Evolutionary conservation across 2,888 invertebrate species (phyloP).

Genomic region (Melinopterus prodromus): DNA sequence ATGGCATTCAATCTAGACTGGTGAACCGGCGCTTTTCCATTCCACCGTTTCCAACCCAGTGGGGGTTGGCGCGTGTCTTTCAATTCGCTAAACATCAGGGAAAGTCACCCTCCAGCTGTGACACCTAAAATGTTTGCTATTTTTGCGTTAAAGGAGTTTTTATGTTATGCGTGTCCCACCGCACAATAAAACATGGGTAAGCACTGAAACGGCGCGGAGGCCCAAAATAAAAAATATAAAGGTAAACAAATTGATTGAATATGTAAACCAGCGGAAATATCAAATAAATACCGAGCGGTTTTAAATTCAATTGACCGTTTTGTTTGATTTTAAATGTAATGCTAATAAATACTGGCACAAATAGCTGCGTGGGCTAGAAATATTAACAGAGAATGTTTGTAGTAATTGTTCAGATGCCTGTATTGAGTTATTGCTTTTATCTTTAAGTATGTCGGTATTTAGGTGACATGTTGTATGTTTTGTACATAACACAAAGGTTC

Average conservation of each 20-base stretch:
- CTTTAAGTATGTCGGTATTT: background rate
- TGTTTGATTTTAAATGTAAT: background rate
- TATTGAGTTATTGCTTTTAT: background rate
- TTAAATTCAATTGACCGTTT: background rate
- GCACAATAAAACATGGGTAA: background rate
- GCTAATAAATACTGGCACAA: background rate
- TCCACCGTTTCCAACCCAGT: background rate
- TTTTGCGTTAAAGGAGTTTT: background rate
- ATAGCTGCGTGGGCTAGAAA: background rate
- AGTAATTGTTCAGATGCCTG: background rate
- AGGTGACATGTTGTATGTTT: background rate
- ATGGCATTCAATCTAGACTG: background rate
- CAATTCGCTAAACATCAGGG: background rate
- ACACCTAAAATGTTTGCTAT: background rate
- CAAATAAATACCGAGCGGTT: background rate
- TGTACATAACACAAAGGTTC: background rate
- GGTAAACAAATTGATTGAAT: background rate
- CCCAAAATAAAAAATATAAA: background rate
- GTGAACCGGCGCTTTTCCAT: background rate
- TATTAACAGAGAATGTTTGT: background rate
- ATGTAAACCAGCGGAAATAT: background rate
- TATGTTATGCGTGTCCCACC: background rate
- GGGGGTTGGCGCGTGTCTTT: constrained; percentile 4
- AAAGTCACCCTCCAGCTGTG: background rate
- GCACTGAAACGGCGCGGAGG: background rate